These are phyloP conservation scores for Noctilio leporinus DNA, from an alignment of 2,113 vertebrate species.

Conservation along the genomic window DNA sequence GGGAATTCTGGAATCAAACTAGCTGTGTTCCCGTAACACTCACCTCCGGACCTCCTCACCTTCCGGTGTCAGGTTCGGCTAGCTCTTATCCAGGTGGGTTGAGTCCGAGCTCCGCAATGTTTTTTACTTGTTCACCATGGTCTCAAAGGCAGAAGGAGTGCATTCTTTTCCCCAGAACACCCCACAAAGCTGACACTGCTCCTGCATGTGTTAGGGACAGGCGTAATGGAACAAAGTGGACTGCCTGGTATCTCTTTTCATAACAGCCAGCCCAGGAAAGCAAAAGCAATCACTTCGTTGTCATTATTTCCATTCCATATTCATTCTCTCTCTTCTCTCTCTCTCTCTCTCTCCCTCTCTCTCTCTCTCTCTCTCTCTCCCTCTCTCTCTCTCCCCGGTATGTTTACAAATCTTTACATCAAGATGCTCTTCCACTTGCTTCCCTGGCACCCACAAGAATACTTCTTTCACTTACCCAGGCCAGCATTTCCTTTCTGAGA, in stretches of 20 bases:
- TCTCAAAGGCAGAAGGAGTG: not conserved
- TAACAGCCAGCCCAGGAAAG: not conserved
- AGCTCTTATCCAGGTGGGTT: not conserved
- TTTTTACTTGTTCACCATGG: not conserved
- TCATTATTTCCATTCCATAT: too few species aligned
- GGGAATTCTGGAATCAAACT: conserved; percentile 46
- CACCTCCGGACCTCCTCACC: not conserved
- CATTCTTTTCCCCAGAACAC: not conserved
- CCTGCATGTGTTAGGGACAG: not conserved
- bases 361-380: not conserved
- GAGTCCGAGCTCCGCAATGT: not conserved
- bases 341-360: not conserved
- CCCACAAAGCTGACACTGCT: not conserved
- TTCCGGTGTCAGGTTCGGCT: not conserved
- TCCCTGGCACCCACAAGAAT: not conserved
- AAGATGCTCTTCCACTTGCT: not conserved
- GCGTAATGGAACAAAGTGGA: not conserved
- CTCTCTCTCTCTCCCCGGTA: not conserved
- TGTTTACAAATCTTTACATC: not conserved
- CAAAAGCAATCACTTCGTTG: not conserved
- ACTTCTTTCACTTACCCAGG: not conserved
- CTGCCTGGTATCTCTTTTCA: conserved; percentile 12
- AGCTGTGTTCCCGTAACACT: not conserved
- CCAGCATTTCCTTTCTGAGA: conserved; percentile 24
- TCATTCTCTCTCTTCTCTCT: not conserved